phyloP scores from a whole-genome alignment of 2,797 vertebrate species.

The Pseudomugil tenellus region DNA sequence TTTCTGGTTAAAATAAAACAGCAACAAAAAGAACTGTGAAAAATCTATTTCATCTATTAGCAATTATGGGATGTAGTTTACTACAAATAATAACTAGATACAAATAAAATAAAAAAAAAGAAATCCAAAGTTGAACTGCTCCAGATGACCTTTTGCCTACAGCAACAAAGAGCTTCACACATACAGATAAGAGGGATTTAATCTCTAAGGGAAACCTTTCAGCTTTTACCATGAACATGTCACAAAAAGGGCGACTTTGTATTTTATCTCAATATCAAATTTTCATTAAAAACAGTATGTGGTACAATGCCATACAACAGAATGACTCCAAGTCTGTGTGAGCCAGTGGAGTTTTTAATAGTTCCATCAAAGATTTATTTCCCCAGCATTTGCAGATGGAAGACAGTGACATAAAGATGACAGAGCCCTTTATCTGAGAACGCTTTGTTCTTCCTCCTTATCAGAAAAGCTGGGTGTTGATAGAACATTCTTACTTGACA shows the following conservation, averaged over 20 bases:
- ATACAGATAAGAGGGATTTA: slow-evolving; percentile 4
- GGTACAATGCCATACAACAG: background rate
- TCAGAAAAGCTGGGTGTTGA: slow-evolving; percentile 11
- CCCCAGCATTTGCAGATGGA: background rate
- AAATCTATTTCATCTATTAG: slow-evolving; percentile 8
- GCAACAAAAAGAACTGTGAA: background rate
- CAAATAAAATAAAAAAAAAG: slow-evolving; percentile 1
- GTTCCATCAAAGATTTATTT: slow-evolving; percentile 7
- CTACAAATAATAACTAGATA: too few relatives aligned
- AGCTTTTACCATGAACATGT: background rate
- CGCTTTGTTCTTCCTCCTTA: slow-evolving; percentile 11
- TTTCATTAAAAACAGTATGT: background rate
- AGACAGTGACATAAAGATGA: background rate
- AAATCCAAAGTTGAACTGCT: slow-evolving; percentile 10
- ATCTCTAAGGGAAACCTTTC: background rate
- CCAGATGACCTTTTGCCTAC: slow-evolving; percentile 15
- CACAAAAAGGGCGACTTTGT: background rate
- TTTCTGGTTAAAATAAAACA: slow-evolving; percentile 43
- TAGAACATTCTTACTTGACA: background rate
- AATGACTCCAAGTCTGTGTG: background rate
- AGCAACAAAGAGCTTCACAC: slow-evolving; percentile 7
- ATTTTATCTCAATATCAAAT: background rate
- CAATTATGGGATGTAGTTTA: background rate
- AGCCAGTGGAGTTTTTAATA: background rate
- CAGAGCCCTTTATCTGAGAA: background rate